Evolutionary conservation across 1,140 invertebrate genomes (phyloP).

Genomic region (Nasonia giraulti): DNA sequence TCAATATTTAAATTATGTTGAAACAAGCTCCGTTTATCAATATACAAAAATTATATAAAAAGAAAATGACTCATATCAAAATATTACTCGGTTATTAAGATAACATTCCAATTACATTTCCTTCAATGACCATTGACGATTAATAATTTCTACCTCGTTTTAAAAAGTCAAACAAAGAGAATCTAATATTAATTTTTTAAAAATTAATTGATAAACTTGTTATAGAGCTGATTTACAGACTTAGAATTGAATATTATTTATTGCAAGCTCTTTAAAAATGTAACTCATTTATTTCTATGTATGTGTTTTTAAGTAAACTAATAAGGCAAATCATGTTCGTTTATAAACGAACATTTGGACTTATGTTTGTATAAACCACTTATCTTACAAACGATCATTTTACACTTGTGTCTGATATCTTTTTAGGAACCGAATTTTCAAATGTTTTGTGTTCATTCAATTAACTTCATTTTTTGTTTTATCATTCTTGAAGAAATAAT

Average conservation of each 20-base stretch:
- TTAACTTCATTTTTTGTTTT: not conserved
- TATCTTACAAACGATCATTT: conserved; percentile 35
- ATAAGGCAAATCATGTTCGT: conserved; percentile 40
- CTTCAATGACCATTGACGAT: conserved; percentile 4
- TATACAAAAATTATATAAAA: conserved; percentile 23
- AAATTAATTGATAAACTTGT: conserved; percentile 21
- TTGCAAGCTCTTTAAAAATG: conserved; percentile 31
- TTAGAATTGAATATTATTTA: conserved; percentile 24
- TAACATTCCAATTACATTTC: conserved; percentile 27
- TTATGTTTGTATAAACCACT: conserved; percentile 42
- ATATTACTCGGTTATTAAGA: not conserved
- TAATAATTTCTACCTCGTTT: conserved; percentile 11
- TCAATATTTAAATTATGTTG: conserved; percentile 17
- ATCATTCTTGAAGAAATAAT: not conserved
- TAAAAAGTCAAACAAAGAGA: not conserved
- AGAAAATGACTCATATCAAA: conserved; percentile 28
- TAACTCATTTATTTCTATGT: conserved; percentile 27
- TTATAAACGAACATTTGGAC: conserved; percentile 35
- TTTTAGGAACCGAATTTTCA: not conserved
- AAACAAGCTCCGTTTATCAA: not conserved
- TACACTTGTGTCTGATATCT: not conserved
- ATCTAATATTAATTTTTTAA: not conserved
- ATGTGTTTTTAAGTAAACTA: conserved; percentile 39
- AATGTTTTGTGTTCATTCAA: not conserved
- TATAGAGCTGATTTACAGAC: conserved; percentile 6